Percentiles rank a stretch among this genome's conserved stretches.
These are phyloP conservation scores for Drosophila cardini DNA, from an alignment of 1,140 invertebrate genomes.

Conservation along the genomic window DNA sequence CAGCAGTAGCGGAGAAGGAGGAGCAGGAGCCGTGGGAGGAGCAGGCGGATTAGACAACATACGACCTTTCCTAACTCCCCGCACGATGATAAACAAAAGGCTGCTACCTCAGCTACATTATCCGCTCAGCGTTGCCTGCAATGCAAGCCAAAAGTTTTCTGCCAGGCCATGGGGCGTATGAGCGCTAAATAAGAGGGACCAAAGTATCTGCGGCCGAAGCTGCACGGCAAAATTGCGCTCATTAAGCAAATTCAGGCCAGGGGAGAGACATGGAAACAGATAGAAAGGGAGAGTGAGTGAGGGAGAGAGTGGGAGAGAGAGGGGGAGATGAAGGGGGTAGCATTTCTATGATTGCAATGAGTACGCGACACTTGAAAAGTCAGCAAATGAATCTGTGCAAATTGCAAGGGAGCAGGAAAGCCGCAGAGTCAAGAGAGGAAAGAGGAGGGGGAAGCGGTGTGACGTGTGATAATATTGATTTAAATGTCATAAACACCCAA, in stretches of 20 bases:
- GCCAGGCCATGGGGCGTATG: constrained; percentile 69
- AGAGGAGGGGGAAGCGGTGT: not conserved
- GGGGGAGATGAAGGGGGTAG: not conserved
- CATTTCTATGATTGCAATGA: constrained; percentile 61
- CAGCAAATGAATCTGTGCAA: constrained; percentile 69
- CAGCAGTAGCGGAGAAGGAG: not conserved
- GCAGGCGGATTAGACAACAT: constrained; percentile 7
- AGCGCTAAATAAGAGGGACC: constrained; percentile 75
- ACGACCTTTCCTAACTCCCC: constrained; percentile 25
- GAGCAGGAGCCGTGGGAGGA: not conserved
- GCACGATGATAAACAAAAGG: constrained; percentile 58
- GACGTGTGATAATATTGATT: constrained; percentile 76
- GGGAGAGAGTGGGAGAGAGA: not conserved
- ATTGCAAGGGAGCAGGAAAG: constrained; percentile 54
- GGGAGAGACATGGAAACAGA: not conserved
- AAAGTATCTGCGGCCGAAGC: constrained; percentile 55
- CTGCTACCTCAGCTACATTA: constrained; percentile 16
- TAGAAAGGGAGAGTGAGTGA: not conserved
- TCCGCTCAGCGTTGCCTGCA: not conserved
- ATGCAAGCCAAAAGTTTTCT: constrained; percentile 14
- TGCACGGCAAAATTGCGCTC: constrained; percentile 61
- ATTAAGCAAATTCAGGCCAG: constrained; percentile 80
- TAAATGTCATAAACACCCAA: constrained; percentile 80
- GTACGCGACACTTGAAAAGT: constrained; percentile 59
- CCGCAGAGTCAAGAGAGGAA: not conserved